Evolutionary conservation across 2,797 vertebrate species (phyloP).

Genomic region (Danio kyathit): DNA sequence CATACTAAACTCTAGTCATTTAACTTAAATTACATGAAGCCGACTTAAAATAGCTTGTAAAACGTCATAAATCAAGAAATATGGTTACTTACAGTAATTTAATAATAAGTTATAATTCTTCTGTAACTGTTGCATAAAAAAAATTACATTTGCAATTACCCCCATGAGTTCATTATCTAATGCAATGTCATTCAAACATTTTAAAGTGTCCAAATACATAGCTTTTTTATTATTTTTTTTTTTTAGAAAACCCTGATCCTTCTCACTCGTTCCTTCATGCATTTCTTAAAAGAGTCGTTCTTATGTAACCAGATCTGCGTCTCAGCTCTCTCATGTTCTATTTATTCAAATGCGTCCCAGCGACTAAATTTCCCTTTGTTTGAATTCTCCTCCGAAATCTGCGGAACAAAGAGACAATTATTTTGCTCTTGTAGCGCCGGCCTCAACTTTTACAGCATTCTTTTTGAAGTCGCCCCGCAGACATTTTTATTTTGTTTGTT

Average conservation of each 20-base stretch:
- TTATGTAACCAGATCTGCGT: slow-evolving; percentile 31
- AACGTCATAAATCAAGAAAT: no score
- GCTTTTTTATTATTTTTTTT: background rate
- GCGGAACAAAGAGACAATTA: slow-evolving; percentile 66
- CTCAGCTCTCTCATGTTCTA: slow-evolving; percentile 16
- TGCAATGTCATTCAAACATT: no score
- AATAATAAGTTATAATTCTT: no score
- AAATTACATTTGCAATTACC: background rate
- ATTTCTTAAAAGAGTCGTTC: background rate
- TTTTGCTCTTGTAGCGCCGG: slow-evolving; percentile 59
- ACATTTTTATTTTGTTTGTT: slow-evolving; percentile 64
- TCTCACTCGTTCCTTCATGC: background rate
- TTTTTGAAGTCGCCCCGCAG: slow-evolving; percentile 61
- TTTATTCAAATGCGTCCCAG: slow-evolving; percentile 48
- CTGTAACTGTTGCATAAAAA: no score
- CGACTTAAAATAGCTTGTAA: no score
- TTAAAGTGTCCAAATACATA: background rate
- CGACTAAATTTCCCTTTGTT: slow-evolving; percentile 47
- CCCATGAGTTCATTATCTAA: background rate
- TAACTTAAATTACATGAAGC: no score
- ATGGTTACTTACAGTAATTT: no score
- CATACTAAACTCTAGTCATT: no score
- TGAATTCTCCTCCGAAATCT: slow-evolving; percentile 59
- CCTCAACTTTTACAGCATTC: slow-evolving; percentile 60
- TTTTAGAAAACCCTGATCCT: background rate